A percentile compares a stretch with the other conserved stretches of the same genome.
Evolutionary conservation across 1,140 invertebrate genomes (phyloP).

Genomic region (Drosophila lowei): DNA sequence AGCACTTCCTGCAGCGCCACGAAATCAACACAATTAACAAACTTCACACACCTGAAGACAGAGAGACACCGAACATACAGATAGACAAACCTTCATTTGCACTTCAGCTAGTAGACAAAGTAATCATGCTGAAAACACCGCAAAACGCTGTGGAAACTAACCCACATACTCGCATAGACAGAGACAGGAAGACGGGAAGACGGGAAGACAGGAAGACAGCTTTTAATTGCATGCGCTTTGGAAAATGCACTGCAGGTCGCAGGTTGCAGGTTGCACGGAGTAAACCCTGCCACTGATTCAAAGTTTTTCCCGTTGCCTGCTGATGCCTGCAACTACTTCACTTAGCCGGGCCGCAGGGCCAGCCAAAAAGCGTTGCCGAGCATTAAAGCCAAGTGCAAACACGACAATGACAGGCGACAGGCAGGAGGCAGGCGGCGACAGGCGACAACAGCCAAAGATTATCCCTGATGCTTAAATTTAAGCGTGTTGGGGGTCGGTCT

Average conservation of each 20-base stretch:
- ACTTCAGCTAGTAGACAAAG: constrained; percentile 50
- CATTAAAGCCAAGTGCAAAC: constrained; percentile 61
- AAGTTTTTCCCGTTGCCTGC: constrained; percentile 21
- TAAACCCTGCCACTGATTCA: constrained; percentile 26
- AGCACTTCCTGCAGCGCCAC: constrained; percentile 28
- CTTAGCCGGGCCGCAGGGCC: constrained; percentile 22
- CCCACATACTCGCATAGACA: constrained; percentile 12
- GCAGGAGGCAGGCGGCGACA: constrained; percentile 29
- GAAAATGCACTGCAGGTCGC: constrained; percentile 28
- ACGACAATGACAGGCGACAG: constrained; percentile 56
- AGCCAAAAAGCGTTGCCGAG: constrained; percentile 26
- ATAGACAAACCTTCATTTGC: constrained; percentile 43
- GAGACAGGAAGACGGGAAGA: background rate
- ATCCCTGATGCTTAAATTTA: constrained; percentile 55
- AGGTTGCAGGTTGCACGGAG: constrained; percentile 9
- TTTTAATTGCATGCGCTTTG: constrained; percentile 55
- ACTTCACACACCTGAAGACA: constrained; percentile 25
- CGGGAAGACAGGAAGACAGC: constrained; percentile 18
- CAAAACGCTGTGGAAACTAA: constrained; percentile 33
- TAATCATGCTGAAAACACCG: constrained; percentile 59
- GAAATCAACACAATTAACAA: constrained; percentile 62
- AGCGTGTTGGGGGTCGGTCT: background rate
- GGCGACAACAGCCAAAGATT: constrained; percentile 59
- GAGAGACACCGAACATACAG: background rate
- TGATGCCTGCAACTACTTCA: constrained; percentile 19